These are phyloP conservation scores for Lasioglossum villosulum DNA, from an alignment of 2,888 invertebrate species.

Conservation along the genomic window DNA sequence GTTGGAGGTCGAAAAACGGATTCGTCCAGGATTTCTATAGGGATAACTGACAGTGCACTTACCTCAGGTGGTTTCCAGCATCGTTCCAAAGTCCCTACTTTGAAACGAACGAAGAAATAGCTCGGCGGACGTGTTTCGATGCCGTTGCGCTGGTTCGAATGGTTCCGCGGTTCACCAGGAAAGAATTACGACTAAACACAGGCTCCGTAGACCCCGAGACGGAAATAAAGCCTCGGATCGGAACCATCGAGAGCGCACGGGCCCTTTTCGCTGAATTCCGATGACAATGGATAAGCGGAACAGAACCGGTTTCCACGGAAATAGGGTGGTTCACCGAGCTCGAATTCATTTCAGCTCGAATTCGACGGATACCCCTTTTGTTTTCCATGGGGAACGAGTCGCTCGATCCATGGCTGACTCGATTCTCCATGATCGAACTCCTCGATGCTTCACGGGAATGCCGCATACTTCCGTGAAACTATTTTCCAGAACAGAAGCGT, in stretches of 20 bases:
- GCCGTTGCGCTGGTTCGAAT: neutral
- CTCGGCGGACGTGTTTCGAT: neutral
- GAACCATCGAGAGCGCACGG: neutral
- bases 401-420: neutral
- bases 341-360: neutral
- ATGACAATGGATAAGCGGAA: neutral
- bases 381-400: neutral
- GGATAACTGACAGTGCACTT: neutral
- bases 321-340: neutral
- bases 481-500: no score
- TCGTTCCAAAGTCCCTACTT: neutral
- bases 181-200: neutral
- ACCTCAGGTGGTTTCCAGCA: neutral
- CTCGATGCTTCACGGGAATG: no score
- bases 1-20: conserved; percentile 28
- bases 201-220: neutral
- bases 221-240: neutral
- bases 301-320: neutral
- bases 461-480: no score
- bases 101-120: neutral
- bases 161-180: neutral
- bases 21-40: neutral
- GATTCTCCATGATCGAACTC: neutral
- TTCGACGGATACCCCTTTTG: neutral
- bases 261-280: neutral